phyloP scores from a whole-genome alignment of 2,113 vertebrate genomes.

The Lamprotornis superbus region DNA sequence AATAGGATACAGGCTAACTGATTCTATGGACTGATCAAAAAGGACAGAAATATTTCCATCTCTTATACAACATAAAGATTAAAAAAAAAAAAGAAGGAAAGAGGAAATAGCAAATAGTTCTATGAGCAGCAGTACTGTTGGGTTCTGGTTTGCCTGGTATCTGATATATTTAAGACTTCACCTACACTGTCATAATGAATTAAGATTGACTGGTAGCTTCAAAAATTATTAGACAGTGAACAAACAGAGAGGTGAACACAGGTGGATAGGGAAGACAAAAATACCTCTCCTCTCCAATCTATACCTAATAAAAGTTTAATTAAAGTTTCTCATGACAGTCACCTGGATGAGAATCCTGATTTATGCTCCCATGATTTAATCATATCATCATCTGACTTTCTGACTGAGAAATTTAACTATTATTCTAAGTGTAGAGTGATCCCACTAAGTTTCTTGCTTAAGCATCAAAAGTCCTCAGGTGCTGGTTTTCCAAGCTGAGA shows the following conservation, averaged over 20 bases:
- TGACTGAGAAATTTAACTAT: background rate
- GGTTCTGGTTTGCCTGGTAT: background rate
- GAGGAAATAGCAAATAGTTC: background rate
- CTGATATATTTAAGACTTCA: background rate
- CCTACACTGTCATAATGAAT: background rate
- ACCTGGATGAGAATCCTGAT: conserved; percentile 33
- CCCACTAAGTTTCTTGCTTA: background rate
- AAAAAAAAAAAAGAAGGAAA: background rate
- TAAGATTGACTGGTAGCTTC: background rate
- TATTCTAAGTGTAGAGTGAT: background rate
- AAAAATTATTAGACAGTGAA: background rate
- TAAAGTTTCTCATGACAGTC: conserved; percentile 53
- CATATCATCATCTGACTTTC: conserved; percentile 28
- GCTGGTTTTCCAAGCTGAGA: background rate
- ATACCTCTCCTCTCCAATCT: conserved; percentile 19
- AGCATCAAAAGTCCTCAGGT: background rate
- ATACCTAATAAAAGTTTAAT: conserved; percentile 56
- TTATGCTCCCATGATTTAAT: conserved; percentile 59
- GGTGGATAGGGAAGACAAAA: conserved; percentile 15
- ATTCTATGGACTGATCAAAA: background rate
- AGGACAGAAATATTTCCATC: background rate
- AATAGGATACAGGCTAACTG: background rate
- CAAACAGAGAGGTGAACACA: background rate
- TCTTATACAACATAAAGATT: background rate
- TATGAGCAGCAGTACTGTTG: background rate